Conservation (phyloP, 2,888 invertebrate genomes). For the Tillus elongatus region DNA sequence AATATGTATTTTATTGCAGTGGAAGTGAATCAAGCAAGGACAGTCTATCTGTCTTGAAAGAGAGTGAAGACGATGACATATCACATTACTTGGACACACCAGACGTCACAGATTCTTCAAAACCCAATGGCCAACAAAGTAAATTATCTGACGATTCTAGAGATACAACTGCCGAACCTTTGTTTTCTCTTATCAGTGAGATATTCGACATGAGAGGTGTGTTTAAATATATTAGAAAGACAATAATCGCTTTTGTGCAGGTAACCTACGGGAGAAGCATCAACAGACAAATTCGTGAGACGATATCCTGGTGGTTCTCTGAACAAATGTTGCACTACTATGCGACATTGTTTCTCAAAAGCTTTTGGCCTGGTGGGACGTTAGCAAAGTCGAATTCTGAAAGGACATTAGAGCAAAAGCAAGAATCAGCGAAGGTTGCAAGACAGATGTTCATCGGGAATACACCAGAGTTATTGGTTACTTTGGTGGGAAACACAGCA, state of each 20-base stretch:
- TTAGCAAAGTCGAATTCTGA: slow-evolving; percentile 48
- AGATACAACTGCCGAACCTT: slow-evolving; percentile 82
- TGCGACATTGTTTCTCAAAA: slow-evolving; percentile 69
- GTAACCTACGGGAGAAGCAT: slow-evolving; percentile 82
- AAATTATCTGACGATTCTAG: slow-evolving; percentile 53
- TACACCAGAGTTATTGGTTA: slow-evolving; percentile 70
- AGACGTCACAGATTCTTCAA: slow-evolving; percentile 39
- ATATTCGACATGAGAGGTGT: slow-evolving; percentile 85
- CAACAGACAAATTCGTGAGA: slow-evolving; percentile 82
- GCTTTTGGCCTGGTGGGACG: slow-evolving; percentile 85
- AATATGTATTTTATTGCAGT: slow-evolving; percentile 19
- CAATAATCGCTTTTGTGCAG: slow-evolving; percentile 84
- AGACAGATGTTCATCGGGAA: slow-evolving; percentile 60
- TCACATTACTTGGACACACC: slow-evolving; percentile 64
- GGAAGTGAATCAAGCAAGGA: slow-evolving; percentile 28
- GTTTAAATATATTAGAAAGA: slow-evolving; percentile 78
- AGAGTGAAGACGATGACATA: slow-evolving; percentile 73
- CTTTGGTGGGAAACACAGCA: slow-evolving; percentile 76
- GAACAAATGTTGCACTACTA: slow-evolving; percentile 89
- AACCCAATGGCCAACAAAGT: slow-evolving; percentile 35
- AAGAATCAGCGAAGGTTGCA: slow-evolving; percentile 61
- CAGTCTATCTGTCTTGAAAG: slow-evolving; percentile 42
- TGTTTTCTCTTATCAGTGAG: slow-evolving; percentile 80
- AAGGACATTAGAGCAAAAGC: slow-evolving; percentile 55
- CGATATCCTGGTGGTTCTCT: slow-evolving; percentile 77